These are phyloP conservation scores for Hydrozoanthus gracilis DNA, from an alignment of 92 coral and sea anemone species.

Conservation along the genomic window DNA sequence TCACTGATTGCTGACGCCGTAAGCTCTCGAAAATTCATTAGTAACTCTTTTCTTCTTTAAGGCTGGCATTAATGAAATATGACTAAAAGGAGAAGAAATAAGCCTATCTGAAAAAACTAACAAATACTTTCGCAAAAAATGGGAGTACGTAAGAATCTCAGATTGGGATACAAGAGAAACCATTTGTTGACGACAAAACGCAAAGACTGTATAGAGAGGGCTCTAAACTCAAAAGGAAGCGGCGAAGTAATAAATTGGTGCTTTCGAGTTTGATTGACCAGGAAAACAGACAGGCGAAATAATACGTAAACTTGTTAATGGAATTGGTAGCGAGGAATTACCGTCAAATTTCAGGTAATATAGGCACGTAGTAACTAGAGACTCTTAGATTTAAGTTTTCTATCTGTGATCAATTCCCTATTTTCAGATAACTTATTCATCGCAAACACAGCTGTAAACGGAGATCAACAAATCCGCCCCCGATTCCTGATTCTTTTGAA, in stretches of 20 bases:
- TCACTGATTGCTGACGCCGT: slow-evolving; percentile 10
- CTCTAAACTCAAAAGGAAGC: slow-evolving; percentile 3
- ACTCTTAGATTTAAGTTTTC: neutral
- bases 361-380: neutral
- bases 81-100: slow-evolving; percentile 2
- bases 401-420: too few species aligned
- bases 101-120: neutral
- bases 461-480: slow-evolving; percentile 21
- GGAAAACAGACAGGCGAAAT: slow-evolving; percentile 8
- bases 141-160: neutral
- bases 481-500: neutral
- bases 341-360: neutral
- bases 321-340: slow-evolving; percentile 7
- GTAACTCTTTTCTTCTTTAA: neutral
- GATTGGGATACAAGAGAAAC: neutral
- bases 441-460: neutral
- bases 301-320: slow-evolving; percentile 16
- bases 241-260: neutral
- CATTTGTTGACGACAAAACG: neutral
- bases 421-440: slow-evolving; percentile 14
- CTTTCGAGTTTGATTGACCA: slow-evolving; percentile 18
- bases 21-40: slow-evolving; percentile 7
- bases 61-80: slow-evolving; percentile 1
- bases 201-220: too few species aligned
- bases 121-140: neutral